Evolutionary conservation across 2,888 invertebrate species (phyloP).

Genomic region (Nymphalis c-album): DNA sequence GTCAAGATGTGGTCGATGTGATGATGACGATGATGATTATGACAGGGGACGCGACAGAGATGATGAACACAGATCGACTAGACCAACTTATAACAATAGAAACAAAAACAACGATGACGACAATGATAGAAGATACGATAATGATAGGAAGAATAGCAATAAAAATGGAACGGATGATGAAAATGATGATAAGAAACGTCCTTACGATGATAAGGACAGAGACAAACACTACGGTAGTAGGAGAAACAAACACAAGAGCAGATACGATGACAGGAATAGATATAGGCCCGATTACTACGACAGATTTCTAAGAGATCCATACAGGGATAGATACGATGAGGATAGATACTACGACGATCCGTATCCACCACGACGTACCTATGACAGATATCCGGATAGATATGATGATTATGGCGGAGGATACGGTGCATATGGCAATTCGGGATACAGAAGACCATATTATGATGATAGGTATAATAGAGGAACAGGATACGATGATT

Average conservation of each 20-base stretch:
- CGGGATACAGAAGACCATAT: constrained; percentile 57
- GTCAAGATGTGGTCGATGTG: constrained; percentile 60
- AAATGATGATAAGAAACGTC: constrained; percentile 48
- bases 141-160: constrained; percentile 46
- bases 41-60: constrained; percentile 49
- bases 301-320: constrained; percentile 67
- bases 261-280: constrained; percentile 67
- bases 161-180: constrained; percentile 51
- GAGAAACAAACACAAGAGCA: constrained; percentile 56
- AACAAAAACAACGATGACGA: constrained; percentile 50
- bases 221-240: constrained; percentile 51
- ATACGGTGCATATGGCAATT: constrained; percentile 50
- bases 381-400: constrained; percentile 58
- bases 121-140: constrained; percentile 43
- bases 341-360: constrained; percentile 57
- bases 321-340: constrained; percentile 60
- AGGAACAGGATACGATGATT: constrained; percentile 56
- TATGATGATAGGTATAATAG: constrained; percentile 55
- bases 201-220: constrained; percentile 60
- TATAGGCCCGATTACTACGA: constrained; percentile 74
- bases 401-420: constrained; percentile 55
- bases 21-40: constrained; percentile 56
- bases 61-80: constrained; percentile 51
- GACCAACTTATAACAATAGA: constrained; percentile 64
- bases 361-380: constrained; percentile 56